phyloP scores from a whole-genome alignment of 2,888 invertebrate species.

The Entomobrya proxima region DNA sequence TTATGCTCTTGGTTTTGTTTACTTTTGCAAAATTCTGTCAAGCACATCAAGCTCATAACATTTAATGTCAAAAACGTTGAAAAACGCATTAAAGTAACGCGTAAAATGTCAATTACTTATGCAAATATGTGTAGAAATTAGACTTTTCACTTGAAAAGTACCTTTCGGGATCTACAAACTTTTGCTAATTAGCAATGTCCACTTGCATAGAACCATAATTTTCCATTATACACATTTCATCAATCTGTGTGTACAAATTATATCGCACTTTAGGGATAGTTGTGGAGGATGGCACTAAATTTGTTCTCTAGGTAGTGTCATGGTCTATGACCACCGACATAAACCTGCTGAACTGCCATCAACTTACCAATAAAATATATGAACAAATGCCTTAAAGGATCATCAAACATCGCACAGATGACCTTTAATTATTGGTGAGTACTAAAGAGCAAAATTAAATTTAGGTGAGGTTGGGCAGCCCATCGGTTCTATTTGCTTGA shows the following conservation, averaged over 20 bases:
- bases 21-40: conserved; percentile 24
- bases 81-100: conserved; percentile 30
- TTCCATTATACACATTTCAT: neutral
- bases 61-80: conserved; percentile 41
- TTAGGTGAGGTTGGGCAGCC: conserved; percentile 1
- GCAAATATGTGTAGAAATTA: conserved; percentile 1
- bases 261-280: neutral
- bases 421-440: conserved; percentile 40
- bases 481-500: conserved; percentile 18
- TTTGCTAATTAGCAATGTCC: conserved; percentile 10
- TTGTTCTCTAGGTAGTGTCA: too few relatives aligned
- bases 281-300: neutral
- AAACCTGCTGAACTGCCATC: neutral
- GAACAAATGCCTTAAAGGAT: neutral
- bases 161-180: neutral
- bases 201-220: neutral
- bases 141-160: conserved; percentile 12
- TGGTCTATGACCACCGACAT: neutral
- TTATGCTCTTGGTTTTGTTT: conserved; percentile 29
- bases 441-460: conserved; percentile 7
- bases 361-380: neutral
- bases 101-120: conserved; percentile 37
- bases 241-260: neutral
- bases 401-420: neutral
- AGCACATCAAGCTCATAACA: conserved; percentile 35